Evolutionary conservation across 2,888 invertebrate genomes (phyloP), one percentile per base, ranked within the genome.

Genomic region (Azorinus chamasolen): DNA sequence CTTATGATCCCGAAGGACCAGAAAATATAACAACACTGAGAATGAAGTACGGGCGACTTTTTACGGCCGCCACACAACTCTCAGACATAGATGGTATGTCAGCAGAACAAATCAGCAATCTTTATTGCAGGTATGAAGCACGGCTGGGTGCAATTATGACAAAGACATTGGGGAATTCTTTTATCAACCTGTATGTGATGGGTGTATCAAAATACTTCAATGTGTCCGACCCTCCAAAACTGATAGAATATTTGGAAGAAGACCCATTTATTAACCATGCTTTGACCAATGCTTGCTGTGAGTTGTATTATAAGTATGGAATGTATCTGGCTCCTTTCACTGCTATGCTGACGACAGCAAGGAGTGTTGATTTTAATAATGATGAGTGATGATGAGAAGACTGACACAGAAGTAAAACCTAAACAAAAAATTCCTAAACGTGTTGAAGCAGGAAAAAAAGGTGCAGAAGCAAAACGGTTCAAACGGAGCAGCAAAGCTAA

Each of bases 171-270:
- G 77, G 72, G 10, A 63, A 72, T 27, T 72, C 68, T 46, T 58
- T 63, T 32, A 71, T 77, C 27, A 71, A 58, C 20, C 53, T 71
- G 32, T 77, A 77, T 63, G 71, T 62, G 20, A 57, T 76, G 46
- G 70, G 69, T 64, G 64, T 75, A 41, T 69, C 73, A 53, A 66
- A 59, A n/a, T 65, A 59, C 53, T 73, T 61, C 39, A 57, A 70
- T 24, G 58, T 64, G 25, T 37, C 27, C 24, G 43, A 76, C 43
- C 76, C 76, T 65, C 70, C 65, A 51, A 70, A 61, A 41, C 61
- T 76, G 57, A 70, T 75, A 58, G 37, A 65, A 55, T 69, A 75
- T 43, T 75, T 70, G 41, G 64, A 69, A 32, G 75, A 74, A 68
- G 74, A 74, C 54, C 74, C 53, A 20, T 62, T 74, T 68, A 51